These are phyloP conservation scores for Tachysurus fulvidraco DNA, from an alignment of 2,113 vertebrate genomes.

Conservation along the genomic window DNA sequence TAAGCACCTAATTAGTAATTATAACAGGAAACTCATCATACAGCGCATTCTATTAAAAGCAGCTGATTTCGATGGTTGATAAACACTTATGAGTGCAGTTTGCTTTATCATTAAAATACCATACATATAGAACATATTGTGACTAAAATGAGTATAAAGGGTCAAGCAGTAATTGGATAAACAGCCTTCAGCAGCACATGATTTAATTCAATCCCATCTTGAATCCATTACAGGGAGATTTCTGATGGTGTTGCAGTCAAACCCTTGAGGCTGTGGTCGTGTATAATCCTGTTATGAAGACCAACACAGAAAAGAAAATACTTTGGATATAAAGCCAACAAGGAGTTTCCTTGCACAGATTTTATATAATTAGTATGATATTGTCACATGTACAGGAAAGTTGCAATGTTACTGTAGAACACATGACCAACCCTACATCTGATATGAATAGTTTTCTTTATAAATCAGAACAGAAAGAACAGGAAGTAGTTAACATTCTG, in stretches of 20 bases:
- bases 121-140: no score
- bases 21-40: not conserved
- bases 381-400: not conserved
- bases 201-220: not conserved
- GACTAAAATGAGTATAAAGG: not conserved
- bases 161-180: not conserved
- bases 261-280: constrained; percentile 9
- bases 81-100: not conserved
- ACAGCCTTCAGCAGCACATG: not conserved
- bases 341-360: not conserved
- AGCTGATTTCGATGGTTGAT: not conserved
- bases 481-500: not conserved
- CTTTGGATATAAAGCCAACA: not conserved
- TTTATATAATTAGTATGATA: not conserved
- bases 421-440: not conserved
- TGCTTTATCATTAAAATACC: not conserved
- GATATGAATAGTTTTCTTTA: not conserved
- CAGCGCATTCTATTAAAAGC: not conserved
- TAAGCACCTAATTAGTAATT: not conserved
- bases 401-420: not conserved
- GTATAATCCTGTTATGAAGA: constrained; percentile 12
- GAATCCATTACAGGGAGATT: constrained; percentile 5
- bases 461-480: not conserved
- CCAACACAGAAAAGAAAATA: not conserved
- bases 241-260: not conserved